Conservation (phyloP, 1,140 invertebrate genomes). For the Pseudoatta argentina region DNA sequence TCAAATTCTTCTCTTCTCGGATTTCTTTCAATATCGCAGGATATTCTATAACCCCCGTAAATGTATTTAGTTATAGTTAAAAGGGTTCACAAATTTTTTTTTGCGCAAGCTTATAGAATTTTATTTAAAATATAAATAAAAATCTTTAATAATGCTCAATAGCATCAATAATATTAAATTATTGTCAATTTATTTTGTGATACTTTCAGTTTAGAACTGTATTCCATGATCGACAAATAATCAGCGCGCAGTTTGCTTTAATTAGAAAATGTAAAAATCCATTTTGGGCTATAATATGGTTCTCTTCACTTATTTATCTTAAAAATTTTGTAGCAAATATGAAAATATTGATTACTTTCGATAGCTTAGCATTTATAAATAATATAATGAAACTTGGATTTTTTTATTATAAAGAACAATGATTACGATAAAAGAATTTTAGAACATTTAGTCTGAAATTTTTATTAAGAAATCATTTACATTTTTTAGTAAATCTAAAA, state of each 20-base stretch:
- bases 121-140: neutral
- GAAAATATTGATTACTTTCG: neutral
- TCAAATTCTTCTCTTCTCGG: constrained; percentile 65
- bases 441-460: neutral
- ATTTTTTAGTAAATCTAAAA: neutral
- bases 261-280: no score
- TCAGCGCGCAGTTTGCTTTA: no score
- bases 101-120: neutral
- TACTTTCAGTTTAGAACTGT: no score
- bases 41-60: neutral
- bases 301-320: no score
- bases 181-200: no score
- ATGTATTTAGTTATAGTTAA: neutral
- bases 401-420: neutral
- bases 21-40: constrained; percentile 22
- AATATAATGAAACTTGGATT: neutral
- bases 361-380: neutral
- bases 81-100: neutral
- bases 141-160: no score
- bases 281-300: no score
- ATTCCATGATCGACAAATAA: no score
- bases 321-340: neutral
- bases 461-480: neutral
- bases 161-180: no score
- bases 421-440: neutral